Evolutionary conservation across 2,888 invertebrate genomes (phyloP).

Genomic region (Lasioglossum leucozonium): DNA sequence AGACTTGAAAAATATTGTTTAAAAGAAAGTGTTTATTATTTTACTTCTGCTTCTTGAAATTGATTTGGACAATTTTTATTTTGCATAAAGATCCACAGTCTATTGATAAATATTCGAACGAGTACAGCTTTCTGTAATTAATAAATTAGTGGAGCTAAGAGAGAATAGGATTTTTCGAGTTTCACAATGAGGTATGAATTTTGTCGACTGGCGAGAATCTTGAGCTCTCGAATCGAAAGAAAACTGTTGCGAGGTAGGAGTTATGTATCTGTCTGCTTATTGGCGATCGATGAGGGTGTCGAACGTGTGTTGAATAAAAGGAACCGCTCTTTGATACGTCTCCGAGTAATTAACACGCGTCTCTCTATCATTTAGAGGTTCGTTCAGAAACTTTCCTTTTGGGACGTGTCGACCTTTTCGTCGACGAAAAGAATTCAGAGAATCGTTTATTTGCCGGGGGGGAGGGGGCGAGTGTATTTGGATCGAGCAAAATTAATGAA

Average conservation of each 20-base stretch:
- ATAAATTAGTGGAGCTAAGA: background rate
- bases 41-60: background rate
- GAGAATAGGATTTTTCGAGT: background rate
- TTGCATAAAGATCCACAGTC: background rate
- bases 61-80: background rate
- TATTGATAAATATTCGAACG: background rate
- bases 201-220: background rate
- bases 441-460: background rate
- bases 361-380: background rate
- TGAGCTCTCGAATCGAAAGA: background rate
- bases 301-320: background rate
- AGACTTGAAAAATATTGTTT: background rate
- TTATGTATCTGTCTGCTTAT: conserved; percentile 65
- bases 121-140: background rate
- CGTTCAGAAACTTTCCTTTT: background rate
- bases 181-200: background rate
- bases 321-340: background rate
- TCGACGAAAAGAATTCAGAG: background rate
- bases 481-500: conserved; percentile 9
- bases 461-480: background rate
- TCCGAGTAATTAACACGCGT: background rate
- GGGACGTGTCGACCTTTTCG: background rate
- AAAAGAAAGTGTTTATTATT: background rate
- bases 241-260: conserved; percentile 11
- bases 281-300: conserved; percentile 24